Evolutionary conservation across 2,797 vertebrate genomes (phyloP), one percentile per base, ranked within the genome.

Genomic region (Dendrocincla fuliginosa): DNA sequence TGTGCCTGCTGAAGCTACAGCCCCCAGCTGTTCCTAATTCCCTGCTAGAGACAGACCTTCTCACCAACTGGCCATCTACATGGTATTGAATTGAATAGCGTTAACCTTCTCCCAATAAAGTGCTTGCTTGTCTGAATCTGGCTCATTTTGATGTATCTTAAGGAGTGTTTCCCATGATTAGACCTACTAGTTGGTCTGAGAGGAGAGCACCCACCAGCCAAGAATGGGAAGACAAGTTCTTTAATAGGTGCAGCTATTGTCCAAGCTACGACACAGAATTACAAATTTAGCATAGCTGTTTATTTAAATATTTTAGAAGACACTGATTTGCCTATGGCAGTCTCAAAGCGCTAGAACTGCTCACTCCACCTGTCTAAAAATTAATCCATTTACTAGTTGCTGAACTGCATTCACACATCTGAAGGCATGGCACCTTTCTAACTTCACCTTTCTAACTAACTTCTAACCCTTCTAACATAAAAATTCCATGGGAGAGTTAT

Each of bases 371-470:
- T 73, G 10, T 53, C 52, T 70, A 46, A 76, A 90, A 61, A 42
- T 35, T 11, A 50, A 55, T 39, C 18, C 0, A 0, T 35, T 80
- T 90, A 4, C 22, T 13, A 35, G 16, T 7, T 70, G 11, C 17
- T 68, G 25, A 44, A 52, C 30, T 19, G 18, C 52, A 53, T 53
- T 30, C 52, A 16, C 0, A 0, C 3, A 53, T 14, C 16, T 42
- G 32, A 17, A 0, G 0, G 53, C 2, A 8, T 30, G 16, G 35
- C 52, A 75, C 6, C 13, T 75, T 70, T 39, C 39, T 68, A 70
- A 67, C 7, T 28, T 10, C 9, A 71, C 10, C 44, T 22, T 46
- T 46, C 44, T 44, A 20, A 5, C 44, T 46, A 46, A 46, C 44
- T 46, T 46, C 19, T 46, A 46, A 46, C 20, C 20, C 20, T 46